Evolutionary conservation across 1,140 invertebrate genomes (phyloP), one percentile per base, ranked within the genome.

Genomic region (Drosophila ambigua): DNA sequence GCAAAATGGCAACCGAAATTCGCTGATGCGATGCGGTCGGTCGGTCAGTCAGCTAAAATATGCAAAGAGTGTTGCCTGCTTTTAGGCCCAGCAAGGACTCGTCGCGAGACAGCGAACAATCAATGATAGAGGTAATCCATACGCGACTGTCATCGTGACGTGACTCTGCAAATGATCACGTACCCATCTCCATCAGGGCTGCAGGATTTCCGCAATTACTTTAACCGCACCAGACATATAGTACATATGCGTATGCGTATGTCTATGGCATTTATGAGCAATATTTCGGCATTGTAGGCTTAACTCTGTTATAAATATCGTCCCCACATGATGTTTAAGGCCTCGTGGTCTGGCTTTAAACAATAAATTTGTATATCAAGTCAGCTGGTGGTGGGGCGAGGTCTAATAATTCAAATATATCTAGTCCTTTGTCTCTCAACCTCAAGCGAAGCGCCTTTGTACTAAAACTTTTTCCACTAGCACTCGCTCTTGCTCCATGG

Each of bases 341-440:
- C 16, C 45, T 13, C 15, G 45, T 1, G 39, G 41, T 45, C 41
- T 26, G 26, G n/a, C 26, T 51, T 59, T 46, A 15, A 49, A 39
- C 7, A 49, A 55, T 35, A 54, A 82, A 73, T 65, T 57, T 61
- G 28, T 50, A 20, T 59, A 57, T 61, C 53, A 31, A 7, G 7
- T 31, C 31, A 54, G 49, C 44, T 13, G 20, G 20, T 2, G 20
- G 20, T 20, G 35, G 11, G 0, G 26, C 46, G 45, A 31, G 60
- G 11, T 39, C 28, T 11, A 53, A 72, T 87, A 88, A 87, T 79
- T 28, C 16, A 6, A 49, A 72, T 87, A 87, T 87, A 87, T 87
- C 79, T 46, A 15, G 16, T 24, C 79, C 55, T 77, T 81, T 82
- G 74, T 78, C 50, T 78, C 46, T 26, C 41, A 13, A 13, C 62